A percentile compares a stretch with the other conserved stretches of the same genome.
Conservation (phyloP, 1,140 invertebrate genomes). For the Drosophila melanica region DNA sequence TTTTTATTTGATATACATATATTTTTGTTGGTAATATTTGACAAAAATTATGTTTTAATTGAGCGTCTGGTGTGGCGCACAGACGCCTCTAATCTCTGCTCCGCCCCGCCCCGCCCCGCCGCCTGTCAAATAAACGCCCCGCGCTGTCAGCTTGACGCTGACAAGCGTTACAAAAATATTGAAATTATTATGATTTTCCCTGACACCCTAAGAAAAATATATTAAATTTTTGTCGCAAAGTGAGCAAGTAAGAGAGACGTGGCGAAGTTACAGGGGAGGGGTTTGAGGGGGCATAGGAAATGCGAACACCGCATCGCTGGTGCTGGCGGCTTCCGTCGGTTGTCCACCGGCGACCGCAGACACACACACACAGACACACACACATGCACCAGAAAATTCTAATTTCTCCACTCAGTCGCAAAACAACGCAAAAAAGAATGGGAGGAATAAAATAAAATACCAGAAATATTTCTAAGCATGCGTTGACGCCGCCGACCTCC, state of each 20-base stretch:
- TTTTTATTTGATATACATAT: conserved; percentile 2
- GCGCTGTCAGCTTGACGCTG: conserved; percentile 68
- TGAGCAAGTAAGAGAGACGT: not conserved
- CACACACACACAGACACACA: conserved; percentile 56
- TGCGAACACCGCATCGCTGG: conserved; percentile 38
- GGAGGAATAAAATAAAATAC: conserved; percentile 58
- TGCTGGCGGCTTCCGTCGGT: conserved; percentile 65
- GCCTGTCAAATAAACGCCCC: conserved; percentile 59
- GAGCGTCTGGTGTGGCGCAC: conserved; percentile 42
- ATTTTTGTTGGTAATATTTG: conserved; percentile 47
- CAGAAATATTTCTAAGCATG: conserved; percentile 81
- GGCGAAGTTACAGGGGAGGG: not conserved
- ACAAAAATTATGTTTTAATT: conserved; percentile 82
- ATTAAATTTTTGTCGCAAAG: conserved; percentile 64
- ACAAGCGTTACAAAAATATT: conserved; percentile 73
- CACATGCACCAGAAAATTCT: conserved; percentile 55
- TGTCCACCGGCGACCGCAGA: conserved; percentile 72
- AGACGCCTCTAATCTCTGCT: conserved; percentile 28
- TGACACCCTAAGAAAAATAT: conserved; percentile 62
- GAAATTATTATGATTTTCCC: conserved; percentile 78
- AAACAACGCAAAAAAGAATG: conserved; percentile 27
- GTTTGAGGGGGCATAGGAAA: conserved; percentile 48
- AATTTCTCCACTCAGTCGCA: conserved; percentile 70
- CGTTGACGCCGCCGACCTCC: conserved; percentile 37
- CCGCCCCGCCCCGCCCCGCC: not conserved